These are phyloP conservation scores for Enoplosus armatus DNA, from an alignment of 2,797 vertebrate species.

Conservation along the genomic window DNA sequence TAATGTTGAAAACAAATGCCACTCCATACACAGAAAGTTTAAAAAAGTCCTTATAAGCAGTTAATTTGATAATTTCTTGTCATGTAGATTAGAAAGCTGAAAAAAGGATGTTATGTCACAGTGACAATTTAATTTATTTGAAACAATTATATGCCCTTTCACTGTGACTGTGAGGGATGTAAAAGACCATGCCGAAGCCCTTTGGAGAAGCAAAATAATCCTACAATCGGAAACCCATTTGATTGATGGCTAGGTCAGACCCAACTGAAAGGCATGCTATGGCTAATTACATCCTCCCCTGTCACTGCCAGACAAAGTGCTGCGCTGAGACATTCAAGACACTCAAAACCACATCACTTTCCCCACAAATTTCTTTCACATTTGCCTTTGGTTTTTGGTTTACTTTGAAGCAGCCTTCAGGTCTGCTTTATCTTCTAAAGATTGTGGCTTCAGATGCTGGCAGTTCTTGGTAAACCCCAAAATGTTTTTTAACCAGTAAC, in stretches of 20 bases:
- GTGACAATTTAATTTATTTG: conserved; percentile 36
- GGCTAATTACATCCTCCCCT: conserved; percentile 83
- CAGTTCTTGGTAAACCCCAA: conserved; percentile 62
- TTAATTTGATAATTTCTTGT: conserved; percentile 4
- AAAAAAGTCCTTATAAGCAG: background rate
- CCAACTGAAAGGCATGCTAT: conserved; percentile 76
- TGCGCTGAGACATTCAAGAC: conserved; percentile 74
- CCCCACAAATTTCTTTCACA: conserved; percentile 75
- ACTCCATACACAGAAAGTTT: background rate
- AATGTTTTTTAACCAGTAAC: conserved; percentile 63
- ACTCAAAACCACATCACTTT: conserved; percentile 75
- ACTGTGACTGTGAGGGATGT: conserved; percentile 44
- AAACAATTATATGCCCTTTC: conserved; percentile 54
- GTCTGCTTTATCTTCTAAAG: conserved; percentile 69
- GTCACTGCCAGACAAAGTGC: conserved; percentile 79
- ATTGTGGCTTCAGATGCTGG: conserved; percentile 51
- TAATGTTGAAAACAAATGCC: background rate
- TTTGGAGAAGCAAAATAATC: conserved; percentile 71
- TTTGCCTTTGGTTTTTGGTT: conserved; percentile 73
- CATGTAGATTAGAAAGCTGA: conserved; percentile 7
- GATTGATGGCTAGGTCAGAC: conserved; percentile 80
- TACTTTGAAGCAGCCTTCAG: conserved; percentile 72
- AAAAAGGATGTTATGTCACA: conserved; percentile 32
- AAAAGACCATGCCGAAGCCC: conserved; percentile 52
- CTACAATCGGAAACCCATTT: conserved; percentile 72